Conservation (phyloP, 2,888 invertebrate genomes). For the Chalcosyrphus nemorum region DNA sequence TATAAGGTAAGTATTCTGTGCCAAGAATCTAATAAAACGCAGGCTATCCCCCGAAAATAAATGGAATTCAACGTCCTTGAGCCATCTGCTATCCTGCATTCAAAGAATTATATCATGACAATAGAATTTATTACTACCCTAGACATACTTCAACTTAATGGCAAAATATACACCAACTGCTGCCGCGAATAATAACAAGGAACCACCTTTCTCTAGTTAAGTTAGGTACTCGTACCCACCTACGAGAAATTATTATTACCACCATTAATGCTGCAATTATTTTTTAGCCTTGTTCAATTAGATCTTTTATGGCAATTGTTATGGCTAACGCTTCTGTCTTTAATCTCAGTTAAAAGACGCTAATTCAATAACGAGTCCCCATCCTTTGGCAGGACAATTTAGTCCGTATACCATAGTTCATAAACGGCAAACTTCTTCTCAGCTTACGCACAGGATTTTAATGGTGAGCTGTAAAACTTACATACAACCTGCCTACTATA, state of each 20-base stretch:
- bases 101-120: not conserved
- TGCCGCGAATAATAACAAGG: not conserved
- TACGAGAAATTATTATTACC: constrained; percentile 27
- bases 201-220: not conserved
- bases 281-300: constrained; percentile 47
- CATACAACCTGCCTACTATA: constrained; percentile 22
- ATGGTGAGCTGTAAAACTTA: constrained; percentile 25
- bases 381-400: not conserved
- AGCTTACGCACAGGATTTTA: constrained; percentile 16
- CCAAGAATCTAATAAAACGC: not conserved
- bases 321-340: constrained; percentile 27
- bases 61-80: not conserved
- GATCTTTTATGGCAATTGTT: constrained; percentile 21
- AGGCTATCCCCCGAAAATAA: not conserved
- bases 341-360: constrained; percentile 17
- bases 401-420: constrained; percentile 14
- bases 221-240: too few species aligned
- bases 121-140: constrained; percentile 11
- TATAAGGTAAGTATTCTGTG: not conserved
- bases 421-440: constrained; percentile 10
- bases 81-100: not conserved
- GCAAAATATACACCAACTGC: not conserved
- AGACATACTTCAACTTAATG: not conserved
- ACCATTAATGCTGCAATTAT: constrained; percentile 44
- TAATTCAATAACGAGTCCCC: constrained; percentile 27